phyloP scores from a whole-genome alignment of 64 coral and sea anemone species.

The Actinia tenebrosa region DNA sequence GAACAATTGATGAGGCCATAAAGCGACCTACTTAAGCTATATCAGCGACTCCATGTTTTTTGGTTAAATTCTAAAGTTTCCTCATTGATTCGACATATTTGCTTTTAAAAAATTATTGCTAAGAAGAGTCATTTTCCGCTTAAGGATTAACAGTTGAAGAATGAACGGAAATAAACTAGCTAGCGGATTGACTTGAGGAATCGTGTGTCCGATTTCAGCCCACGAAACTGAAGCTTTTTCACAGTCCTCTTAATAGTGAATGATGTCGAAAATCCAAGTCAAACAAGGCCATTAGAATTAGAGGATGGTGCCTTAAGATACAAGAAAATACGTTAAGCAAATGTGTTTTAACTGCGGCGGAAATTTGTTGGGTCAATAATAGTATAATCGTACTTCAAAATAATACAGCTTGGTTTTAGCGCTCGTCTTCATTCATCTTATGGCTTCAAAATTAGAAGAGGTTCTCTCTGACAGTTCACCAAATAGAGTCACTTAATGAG shows the following conservation, averaged over 20 bases:
- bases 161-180: neutral
- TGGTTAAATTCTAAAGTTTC: neutral
- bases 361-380: neutral
- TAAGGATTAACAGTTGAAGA: neutral
- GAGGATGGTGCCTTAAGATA: neutral
- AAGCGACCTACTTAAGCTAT: neutral
- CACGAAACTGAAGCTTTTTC: neutral
- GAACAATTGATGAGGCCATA: neutral
- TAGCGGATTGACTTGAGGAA: neutral
- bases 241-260: neutral
- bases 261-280: neutral
- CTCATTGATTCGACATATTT: conserved; percentile 4
- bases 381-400: neutral
- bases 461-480: neutral
- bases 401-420: neutral
- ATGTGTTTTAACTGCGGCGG: neutral
- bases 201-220: neutral
- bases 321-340: neutral
- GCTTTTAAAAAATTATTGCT: neutral
- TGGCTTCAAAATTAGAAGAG: neutral
- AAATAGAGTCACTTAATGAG: neutral
- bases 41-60: neutral
- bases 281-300: neutral
- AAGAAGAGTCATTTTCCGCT: neutral
- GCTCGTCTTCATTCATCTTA: neutral